A percentile compares a stretch with the other conserved stretches of the same genome.
Conservation (phyloP, 2,888 invertebrate genomes). For the Stratiomys singularior region DNA sequence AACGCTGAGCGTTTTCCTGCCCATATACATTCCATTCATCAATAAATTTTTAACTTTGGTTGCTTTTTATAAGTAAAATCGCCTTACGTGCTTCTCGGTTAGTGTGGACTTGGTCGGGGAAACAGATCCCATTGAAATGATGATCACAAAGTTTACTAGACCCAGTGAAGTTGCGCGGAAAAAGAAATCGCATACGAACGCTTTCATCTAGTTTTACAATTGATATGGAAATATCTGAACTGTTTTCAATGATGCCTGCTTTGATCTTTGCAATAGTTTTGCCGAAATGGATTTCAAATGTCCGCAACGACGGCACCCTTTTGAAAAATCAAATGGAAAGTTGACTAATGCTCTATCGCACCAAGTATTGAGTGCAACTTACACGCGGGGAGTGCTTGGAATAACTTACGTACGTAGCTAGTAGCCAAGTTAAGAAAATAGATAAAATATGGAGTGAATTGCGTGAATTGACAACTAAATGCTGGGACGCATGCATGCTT, state of each 20-base stretch:
- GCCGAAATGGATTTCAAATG: slow-evolving; percentile 22
- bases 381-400: slow-evolving; percentile 17
- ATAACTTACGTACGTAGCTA: neutral
- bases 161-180: neutral
- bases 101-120: neutral
- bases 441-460: neutral
- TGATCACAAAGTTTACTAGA: neutral
- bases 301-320: neutral
- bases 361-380: neutral
- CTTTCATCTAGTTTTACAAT: slow-evolving; percentile 1
- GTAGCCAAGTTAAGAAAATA: neutral
- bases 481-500: neutral
- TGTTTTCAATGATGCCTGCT: neutral
- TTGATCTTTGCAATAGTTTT: slow-evolving; percentile 37
- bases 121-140: neutral
- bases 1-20: slow-evolving; percentile 24
- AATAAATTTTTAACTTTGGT: slow-evolving; percentile 20
- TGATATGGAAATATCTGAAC: slow-evolving; percentile 28
- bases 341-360: neutral
- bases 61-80: neutral
- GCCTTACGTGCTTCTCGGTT: neutral
- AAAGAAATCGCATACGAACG: neutral
- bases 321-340: slow-evolving; percentile 13
- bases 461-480: slow-evolving; percentile 23
- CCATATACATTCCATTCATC: slow-evolving; percentile 10